phyloP scores from a whole-genome alignment of 2,797 vertebrate species.

The Hyperoplus immaculatus region DNA sequence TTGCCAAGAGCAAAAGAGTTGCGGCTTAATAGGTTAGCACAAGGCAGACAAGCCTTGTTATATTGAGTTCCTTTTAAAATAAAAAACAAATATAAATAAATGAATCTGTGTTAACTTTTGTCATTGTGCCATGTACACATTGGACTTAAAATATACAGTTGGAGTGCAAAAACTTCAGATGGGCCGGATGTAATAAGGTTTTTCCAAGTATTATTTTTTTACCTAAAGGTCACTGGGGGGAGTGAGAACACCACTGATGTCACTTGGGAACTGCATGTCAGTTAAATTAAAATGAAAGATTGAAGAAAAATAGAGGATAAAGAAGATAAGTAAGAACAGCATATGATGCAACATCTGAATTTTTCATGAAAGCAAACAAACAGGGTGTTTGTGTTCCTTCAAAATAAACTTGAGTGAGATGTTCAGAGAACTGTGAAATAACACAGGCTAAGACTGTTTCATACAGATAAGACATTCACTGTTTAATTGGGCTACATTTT shows the following conservation, averaged over 20 bases:
- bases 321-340: not conserved
- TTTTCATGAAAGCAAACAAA: slow-evolving; percentile 20
- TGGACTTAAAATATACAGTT: not conserved
- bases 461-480: slow-evolving; percentile 43
- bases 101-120: not conserved
- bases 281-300: slow-evolving; percentile 5
- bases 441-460: slow-evolving; percentile 16
- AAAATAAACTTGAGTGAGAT: slow-evolving; percentile 23
- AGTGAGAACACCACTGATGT: not conserved
- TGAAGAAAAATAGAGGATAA: not conserved
- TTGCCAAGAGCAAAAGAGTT: not conserved
- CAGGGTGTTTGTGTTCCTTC: slow-evolving; percentile 11
- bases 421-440: slow-evolving; percentile 28
- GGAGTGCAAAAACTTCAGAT: not conserved
- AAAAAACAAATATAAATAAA: not conserved
- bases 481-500: slow-evolving; percentile 19
- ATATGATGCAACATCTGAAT: slow-evolving; percentile 3
- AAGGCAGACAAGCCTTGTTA: not conserved
- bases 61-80: not conserved
- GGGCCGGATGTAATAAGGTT: not conserved
- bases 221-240: slow-evolving; percentile 34
- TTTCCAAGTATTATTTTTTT: slow-evolving; percentile 1
- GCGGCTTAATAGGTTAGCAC: not conserved
- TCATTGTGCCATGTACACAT: not conserved
- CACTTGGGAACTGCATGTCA: not conserved